Evolutionary conservation across 2,888 invertebrate species (phyloP).

Genomic region (Aphodius sticticus): DNA sequence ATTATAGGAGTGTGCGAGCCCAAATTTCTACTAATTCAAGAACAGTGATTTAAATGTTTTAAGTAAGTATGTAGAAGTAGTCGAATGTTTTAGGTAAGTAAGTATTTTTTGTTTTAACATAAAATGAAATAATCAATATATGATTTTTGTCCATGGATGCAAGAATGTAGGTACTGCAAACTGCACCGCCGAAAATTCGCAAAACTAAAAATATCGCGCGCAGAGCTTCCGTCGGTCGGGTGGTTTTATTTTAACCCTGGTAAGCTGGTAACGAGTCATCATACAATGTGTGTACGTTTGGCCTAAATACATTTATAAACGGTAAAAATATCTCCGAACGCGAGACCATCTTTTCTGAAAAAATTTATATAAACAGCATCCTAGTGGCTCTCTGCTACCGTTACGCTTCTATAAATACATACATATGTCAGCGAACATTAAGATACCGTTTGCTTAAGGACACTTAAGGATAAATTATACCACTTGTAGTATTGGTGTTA

Average conservation of each 20-base stretch:
- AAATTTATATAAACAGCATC: neutral
- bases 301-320: constrained; percentile 4
- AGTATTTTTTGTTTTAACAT: too few relatives aligned
- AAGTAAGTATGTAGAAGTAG: too few relatives aligned
- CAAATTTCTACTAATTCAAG: too few relatives aligned
- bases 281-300: neutral
- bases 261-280: constrained; percentile 4
- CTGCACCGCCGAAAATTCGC: neutral
- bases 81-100: too few relatives aligned
- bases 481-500: neutral
- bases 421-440: neutral
- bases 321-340: neutral
- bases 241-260: constrained; percentile 4
- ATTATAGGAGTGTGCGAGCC: too few relatives aligned
- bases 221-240: neutral
- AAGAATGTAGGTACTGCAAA: neutral
- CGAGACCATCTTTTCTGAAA: neutral
- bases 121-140: too few relatives aligned
- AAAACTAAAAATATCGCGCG: neutral
- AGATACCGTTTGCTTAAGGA: neutral
- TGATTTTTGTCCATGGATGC: neutral
- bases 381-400: neutral
- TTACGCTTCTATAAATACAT: neutral
- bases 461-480: neutral
- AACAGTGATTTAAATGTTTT: too few relatives aligned